phyloP scores from a whole-genome alignment of 2,888 invertebrate species.

The Phyto melanocephala region DNA sequence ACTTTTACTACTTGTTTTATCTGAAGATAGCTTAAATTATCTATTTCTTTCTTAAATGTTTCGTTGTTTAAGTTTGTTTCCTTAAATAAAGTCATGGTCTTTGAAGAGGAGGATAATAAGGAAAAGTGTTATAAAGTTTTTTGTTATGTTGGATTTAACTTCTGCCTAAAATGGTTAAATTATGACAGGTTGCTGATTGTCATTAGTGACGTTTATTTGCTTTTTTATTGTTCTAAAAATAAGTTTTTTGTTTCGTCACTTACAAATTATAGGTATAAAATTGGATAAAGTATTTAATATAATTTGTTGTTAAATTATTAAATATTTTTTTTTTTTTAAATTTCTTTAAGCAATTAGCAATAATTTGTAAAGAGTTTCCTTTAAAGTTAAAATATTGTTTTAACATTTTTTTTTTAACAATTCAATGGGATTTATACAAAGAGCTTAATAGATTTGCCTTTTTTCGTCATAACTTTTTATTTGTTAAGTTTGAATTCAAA shows the following conservation, averaged over 20 bases:
- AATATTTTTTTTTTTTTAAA: neutral
- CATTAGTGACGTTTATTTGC: neutral
- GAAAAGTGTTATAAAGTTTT: constrained; percentile 52
- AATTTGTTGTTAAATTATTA: no score
- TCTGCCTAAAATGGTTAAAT: constrained; percentile 35
- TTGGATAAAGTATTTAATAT: no score
- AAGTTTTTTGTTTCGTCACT: no score
- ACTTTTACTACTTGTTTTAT: constrained; percentile 45
- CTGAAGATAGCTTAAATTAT: constrained; percentile 31
- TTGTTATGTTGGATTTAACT: neutral
- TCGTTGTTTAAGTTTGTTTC: constrained; percentile 6
- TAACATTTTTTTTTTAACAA: neutral
- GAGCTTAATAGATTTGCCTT: no score
- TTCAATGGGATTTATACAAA: no score
- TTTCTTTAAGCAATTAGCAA: neutral
- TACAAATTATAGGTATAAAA: no score
- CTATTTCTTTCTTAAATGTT: constrained; percentile 51
- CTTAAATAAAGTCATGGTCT: constrained; percentile 44
- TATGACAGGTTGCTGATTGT: constrained; percentile 41
- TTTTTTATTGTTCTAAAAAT: constrained; percentile 8
- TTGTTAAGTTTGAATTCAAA: no score
- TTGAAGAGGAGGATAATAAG: constrained; percentile 40
- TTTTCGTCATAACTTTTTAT: no score
- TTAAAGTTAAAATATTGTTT: neutral
- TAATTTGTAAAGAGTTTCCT: neutral